phyloP scores from a whole-genome alignment of 2,113 vertebrate species.

The Meleagris gallopavo region DNA sequence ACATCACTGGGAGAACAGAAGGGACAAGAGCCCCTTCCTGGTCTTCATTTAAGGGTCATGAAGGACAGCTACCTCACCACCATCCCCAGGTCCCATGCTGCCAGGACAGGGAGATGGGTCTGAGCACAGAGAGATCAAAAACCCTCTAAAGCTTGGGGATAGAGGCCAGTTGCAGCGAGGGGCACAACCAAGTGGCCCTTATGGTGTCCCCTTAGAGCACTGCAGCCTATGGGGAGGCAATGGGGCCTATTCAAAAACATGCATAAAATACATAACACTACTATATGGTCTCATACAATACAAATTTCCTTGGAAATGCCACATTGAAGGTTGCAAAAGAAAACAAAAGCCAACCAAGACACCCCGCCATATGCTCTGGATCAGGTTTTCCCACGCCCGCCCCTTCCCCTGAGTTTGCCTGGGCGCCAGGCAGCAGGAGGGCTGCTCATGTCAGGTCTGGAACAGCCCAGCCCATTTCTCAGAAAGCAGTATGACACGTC shows the following conservation, averaged over 20 bases:
- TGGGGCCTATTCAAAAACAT: not conserved
- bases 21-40: not conserved
- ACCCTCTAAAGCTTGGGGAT: constrained; percentile 1
- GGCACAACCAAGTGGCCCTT: not conserved
- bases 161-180: constrained; percentile 12
- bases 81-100: not conserved
- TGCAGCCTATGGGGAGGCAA: not conserved
- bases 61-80: not conserved
- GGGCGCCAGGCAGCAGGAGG: not conserved
- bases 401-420: not conserved
- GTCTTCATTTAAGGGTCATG: not conserved
- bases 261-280: not conserved
- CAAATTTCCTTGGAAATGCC: not conserved
- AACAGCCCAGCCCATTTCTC: not conserved
- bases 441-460: not conserved
- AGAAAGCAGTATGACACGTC: constrained; percentile 30
- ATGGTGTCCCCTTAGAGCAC: not conserved
- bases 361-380: not conserved
- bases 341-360: not conserved
- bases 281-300: not conserved
- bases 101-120: not conserved
- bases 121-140: constrained; percentile 1
- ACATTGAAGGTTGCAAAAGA: not conserved
- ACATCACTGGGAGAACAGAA: not conserved
- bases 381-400: constrained; percentile 9